Evolutionary conservation across 2,797 vertebrate species (phyloP).

Genomic region (Balearica regulorum): DNA sequence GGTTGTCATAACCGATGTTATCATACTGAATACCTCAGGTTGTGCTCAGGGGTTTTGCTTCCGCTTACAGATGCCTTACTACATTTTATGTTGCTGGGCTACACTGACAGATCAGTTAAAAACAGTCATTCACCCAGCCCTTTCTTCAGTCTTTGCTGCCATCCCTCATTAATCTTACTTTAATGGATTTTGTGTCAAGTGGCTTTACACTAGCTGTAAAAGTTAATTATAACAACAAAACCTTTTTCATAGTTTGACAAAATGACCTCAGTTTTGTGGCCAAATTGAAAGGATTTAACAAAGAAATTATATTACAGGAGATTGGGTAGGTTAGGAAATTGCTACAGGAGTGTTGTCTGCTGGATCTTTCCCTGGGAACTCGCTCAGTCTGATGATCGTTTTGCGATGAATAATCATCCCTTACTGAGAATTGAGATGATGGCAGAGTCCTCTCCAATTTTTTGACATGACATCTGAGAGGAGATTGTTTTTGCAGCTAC

Average conservation of each 20-base stretch:
- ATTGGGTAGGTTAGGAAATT: neutral
- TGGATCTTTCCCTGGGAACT: neutral
- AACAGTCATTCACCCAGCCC: neutral
- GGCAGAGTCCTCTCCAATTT: neutral
- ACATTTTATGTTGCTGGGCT: slow-evolving; percentile 35
- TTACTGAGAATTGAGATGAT: neutral
- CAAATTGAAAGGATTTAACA: neutral
- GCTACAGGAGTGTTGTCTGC: neutral
- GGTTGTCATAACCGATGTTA: slow-evolving; percentile 49
- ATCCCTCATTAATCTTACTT: slow-evolving; percentile 22
- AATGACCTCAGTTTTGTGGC: neutral
- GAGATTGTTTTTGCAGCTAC: neutral
- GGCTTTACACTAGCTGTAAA: slow-evolving; percentile 32
- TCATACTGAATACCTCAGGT: slow-evolving; percentile 14
- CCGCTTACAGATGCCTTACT: neutral
- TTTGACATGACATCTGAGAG: neutral
- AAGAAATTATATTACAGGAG: neutral
- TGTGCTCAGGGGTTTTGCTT: slow-evolving; percentile 22
- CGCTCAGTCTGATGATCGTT: neutral
- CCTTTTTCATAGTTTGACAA: slow-evolving; percentile 10
- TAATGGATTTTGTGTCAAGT: slow-evolving; percentile 53
- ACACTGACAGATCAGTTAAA: slow-evolving; percentile 26
- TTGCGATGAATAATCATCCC: neutral
- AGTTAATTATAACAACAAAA: slow-evolving; percentile 45
- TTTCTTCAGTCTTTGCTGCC: slow-evolving; percentile 20